These are phyloP conservation scores for Tuberolachnus salignus DNA, from an alignment of 2,888 invertebrate genomes.

Conservation along the genomic window DNA sequence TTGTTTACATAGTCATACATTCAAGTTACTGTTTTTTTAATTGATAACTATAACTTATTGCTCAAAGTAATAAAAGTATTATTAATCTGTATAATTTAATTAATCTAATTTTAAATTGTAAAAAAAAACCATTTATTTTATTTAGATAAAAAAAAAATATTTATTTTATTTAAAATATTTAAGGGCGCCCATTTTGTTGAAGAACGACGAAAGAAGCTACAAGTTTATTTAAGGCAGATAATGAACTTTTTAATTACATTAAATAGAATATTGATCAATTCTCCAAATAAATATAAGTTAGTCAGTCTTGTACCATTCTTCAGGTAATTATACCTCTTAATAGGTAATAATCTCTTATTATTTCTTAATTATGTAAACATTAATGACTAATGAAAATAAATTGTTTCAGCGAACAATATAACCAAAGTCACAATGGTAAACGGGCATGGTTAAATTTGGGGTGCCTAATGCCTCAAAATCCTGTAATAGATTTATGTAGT, in stretches of 20 bases:
- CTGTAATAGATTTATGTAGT: conserved; percentile 38
- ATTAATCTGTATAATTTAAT: not conserved
- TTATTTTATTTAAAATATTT: conserved; percentile 37
- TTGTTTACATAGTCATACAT: too few species aligned
- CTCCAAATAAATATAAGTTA: conserved; percentile 78
- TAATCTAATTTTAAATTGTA: not conserved
- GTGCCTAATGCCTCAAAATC: conserved; percentile 43
- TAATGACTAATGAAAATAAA: not conserved
- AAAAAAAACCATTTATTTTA: not conserved
- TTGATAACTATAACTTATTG: not conserved
- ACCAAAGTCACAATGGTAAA: conserved; percentile 47
- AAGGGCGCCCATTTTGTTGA: conserved; percentile 86
- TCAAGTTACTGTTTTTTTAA: too few species aligned
- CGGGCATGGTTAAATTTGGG: conserved; percentile 42
- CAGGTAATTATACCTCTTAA: conserved; percentile 66
- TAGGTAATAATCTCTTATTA: too few species aligned
- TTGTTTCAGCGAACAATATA: conserved; percentile 47
- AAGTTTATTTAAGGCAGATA: conserved; percentile 84
- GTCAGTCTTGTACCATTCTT: conserved; percentile 86
- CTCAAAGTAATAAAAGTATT: not conserved
- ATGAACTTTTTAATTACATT: conserved; percentile 72
- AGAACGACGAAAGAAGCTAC: conserved; percentile 80
- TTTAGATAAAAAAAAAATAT: not conserved
- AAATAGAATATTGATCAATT: conserved; percentile 77
- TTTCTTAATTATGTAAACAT: not conserved